phyloP scores from a whole-genome alignment of 2,113 vertebrate genomes.

The Heterocephalus glaber region DNA sequence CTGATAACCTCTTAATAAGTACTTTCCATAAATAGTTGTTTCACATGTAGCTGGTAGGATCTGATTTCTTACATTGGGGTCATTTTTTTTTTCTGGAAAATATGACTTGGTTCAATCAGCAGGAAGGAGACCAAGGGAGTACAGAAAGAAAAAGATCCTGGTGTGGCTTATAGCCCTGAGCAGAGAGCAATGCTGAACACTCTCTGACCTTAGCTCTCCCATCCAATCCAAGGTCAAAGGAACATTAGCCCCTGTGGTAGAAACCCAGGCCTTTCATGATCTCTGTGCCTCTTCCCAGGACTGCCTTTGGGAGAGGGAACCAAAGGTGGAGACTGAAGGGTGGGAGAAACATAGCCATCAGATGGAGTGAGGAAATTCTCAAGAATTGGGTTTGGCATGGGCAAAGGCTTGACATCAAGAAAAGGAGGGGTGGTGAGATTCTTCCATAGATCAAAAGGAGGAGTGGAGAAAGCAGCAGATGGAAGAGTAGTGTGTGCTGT shows the following conservation, averaged over 20 bases:
- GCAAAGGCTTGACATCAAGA: constrained; percentile 34
- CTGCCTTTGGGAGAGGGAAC: neutral
- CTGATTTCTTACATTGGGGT: neutral
- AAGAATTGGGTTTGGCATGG: neutral
- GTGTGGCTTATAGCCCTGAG: neutral
- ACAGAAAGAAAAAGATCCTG: neutral
- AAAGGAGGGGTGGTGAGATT: neutral
- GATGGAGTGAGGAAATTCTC: neutral
- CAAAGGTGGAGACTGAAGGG: neutral
- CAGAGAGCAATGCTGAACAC: neutral
- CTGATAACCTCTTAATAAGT: neutral
- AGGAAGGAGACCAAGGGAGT: neutral
- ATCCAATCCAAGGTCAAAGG: neutral
- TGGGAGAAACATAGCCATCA: neutral
- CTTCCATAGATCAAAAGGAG: constrained; percentile 13
- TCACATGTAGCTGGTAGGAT: neutral
- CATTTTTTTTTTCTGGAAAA: neutral
- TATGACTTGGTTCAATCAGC: neutral
- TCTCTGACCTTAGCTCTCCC: neutral
- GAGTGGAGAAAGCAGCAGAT: neutral
- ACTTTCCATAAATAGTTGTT: neutral
- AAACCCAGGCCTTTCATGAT: neutral
- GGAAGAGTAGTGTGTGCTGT: neutral
- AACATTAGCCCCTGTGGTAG: neutral
- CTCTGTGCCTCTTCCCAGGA: neutral